phyloP scores from a whole-genome alignment of 2,113 vertebrate genomes.

The Planiliza haematocheilus region DNA sequence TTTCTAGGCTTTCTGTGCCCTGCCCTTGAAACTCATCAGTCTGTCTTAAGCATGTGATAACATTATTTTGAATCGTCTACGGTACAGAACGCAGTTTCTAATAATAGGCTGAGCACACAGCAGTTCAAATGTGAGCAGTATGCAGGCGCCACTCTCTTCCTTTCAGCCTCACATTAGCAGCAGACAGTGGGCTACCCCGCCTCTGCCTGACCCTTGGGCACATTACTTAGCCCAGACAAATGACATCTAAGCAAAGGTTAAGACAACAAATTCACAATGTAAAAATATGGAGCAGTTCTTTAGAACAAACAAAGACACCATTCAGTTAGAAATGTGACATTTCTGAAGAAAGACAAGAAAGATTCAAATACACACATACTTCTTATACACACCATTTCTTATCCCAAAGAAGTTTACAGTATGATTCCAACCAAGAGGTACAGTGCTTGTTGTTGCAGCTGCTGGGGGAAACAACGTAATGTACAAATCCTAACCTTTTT shows the following conservation, averaged over 20 bases:
- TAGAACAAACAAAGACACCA: too few relatives aligned
- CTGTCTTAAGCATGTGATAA: background rate
- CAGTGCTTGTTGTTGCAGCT: too few relatives aligned
- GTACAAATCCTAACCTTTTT: too few relatives aligned
- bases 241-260: slow-evolving; percentile 67
- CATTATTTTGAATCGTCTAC: background rate
- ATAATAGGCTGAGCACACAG: slow-evolving; percentile 33
- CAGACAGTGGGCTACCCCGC: slow-evolving; percentile 31
- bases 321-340: too few relatives aligned
- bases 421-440: too few relatives aligned
- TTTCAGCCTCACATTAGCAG: slow-evolving; percentile 23
- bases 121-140: slow-evolving; percentile 11
- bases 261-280: slow-evolving; percentile 60
- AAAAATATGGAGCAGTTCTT: background rate
- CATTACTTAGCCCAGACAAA: slow-evolving; percentile 67
- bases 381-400: too few relatives aligned
- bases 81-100: slow-evolving; percentile 16
- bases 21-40: background rate
- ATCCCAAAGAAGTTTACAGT: too few relatives aligned
- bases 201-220: slow-evolving; percentile 53
- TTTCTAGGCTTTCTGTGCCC: background rate
- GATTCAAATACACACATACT: too few relatives aligned
- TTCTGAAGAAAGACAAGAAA: too few relatives aligned
- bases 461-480: too few relatives aligned
- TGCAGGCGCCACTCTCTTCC: slow-evolving; percentile 54